These are phyloP conservation scores for Cordilura impudica DNA, from an alignment of 2,888 invertebrate genomes.

Conservation along the genomic window DNA sequence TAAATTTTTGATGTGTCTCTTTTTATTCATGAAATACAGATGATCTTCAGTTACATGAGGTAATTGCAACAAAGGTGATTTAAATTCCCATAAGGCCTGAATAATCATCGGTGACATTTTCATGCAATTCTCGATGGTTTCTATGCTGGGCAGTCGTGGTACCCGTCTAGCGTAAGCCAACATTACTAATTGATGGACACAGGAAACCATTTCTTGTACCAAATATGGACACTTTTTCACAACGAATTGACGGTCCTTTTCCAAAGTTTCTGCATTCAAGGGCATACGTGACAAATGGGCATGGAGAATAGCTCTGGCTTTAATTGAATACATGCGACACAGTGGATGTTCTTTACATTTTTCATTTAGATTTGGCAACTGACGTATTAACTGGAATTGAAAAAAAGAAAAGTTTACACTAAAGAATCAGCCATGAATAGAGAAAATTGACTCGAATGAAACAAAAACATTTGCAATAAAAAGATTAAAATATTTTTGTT, in stretches of 20 bases:
- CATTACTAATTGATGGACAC: constrained; percentile 94
- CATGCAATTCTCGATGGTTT: constrained; percentile 98
- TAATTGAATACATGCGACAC: constrained; percentile 94
- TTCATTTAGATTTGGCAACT: constrained; percentile 93
- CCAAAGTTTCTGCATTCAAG: constrained; percentile 87
- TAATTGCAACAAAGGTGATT: constrained; percentile 94
- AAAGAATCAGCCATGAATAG: not conserved
- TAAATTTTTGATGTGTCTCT: constrained; percentile 91
- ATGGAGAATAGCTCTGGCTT: constrained; percentile 95
- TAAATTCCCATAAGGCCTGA: constrained; percentile 97
- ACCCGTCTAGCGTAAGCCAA: constrained; percentile 94
- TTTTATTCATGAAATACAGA: constrained; percentile 90
- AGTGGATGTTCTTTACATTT: constrained; percentile 97
- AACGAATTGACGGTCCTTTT: constrained; percentile 89
- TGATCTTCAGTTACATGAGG: constrained; percentile 96
- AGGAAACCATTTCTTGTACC: constrained; percentile 97
- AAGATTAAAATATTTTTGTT: constrained; percentile 1
- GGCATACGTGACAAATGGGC: constrained; percentile 94
- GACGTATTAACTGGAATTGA: constrained; percentile 90
- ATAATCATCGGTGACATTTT: constrained; percentile 97
- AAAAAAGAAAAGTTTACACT: constrained; percentile 3
- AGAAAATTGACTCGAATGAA: too few relatives aligned
- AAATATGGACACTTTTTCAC: constrained; percentile 95
- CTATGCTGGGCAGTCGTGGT: constrained; percentile 89
- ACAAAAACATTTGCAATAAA: not conserved